Evolutionary conservation across 2,888 invertebrate species (phyloP), one percentile per base, ranked within the genome.

Genomic region (Aleiodes leptofemur): DNA sequence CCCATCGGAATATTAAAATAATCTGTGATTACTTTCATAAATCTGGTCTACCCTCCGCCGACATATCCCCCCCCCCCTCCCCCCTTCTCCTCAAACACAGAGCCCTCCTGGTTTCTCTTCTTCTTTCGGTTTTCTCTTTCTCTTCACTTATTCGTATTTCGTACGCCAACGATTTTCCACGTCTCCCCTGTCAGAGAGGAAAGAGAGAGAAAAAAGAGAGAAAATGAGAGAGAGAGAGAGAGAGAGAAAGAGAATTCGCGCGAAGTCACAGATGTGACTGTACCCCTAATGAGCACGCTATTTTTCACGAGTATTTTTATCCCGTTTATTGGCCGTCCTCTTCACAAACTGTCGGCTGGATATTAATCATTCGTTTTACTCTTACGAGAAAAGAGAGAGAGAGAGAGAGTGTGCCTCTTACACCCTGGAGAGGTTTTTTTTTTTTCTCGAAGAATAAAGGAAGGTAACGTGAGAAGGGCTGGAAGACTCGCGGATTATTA

Each of bases 281-380:
- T 86, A 86, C 86, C 88, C 88, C 87, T 89, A 89, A 89, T 89
- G 89, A 89, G 89, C 87, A 83, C 87, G 88, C 89, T 88, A 89
- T 89, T 89, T 89, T 89, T 89, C 89, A 89, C 89, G 87, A 88
- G 88, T 85, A 89, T 89, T 89, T 89, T 89, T 89, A 89, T 89
- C 88, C 89, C 89, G 89, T 89, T 89, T 89, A 89, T 89, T 88
- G 89, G 89, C 88, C 87, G 86, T 83, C 81, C 86, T 87, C 86
- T 89, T 89, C 88, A 88, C 88, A 85, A 87, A 86, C 89, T 89
- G 89, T 89, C 89, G 87, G 88, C 88, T 84, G 87, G 86, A 88
- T 89, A 89, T 89, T 89, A 89, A 89, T 89, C 89, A 89, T 89
- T 83, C 86, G 82, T 71, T 34, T 51, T 51, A 76, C 85, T 86